Evolutionary conservation across 2,797 vertebrate species (phyloP), one percentile per base, ranked within the genome.

Genomic region (Pseudochaenichthys georgianus): DNA sequence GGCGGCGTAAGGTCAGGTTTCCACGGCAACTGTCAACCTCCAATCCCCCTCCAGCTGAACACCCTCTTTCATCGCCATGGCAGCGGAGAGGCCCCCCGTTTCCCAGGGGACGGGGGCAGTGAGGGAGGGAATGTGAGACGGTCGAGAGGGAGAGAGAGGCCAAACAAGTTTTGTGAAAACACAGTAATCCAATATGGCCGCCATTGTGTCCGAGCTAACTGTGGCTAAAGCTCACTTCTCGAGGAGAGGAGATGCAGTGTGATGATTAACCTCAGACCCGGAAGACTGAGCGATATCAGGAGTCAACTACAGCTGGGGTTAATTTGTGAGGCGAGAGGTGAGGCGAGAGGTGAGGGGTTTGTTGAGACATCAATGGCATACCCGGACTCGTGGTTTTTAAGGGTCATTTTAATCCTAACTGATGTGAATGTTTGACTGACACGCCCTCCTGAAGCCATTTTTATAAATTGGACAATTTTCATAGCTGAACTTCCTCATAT

Each of bases 21-120:
- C 94, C 88, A 83, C 42, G 73, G 89, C 78, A 90, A 94, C 93
- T 85, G 87, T 90, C 93, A 93, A 80, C 89, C 91, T 88, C 87
- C 85, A 73, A 84, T 28, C 86, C 94, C 85, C 82, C 84, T 84
- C 80, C 86, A 88, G 87, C 81, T 80, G 87, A 92, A 90, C 92
- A 80, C 90, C 88, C 90, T 89, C 88, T 93, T 95, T 94, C 94
- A 95, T 95, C 83, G 59, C 90, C 90, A 94, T 94, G 89, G 91
- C 84, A 93, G 91, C 89, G 38, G 70, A 75, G 92, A 91, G 94
- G 91, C 89, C 92, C 82, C 2, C 81, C 2, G 91, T 94, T 86
- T 90, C 92, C 93, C 88, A 0, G 92, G 93, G 89, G 92, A 94
- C 76, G 42, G 28, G 69, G 78, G 90, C 76, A 87, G 84, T 67